Evolutionary conservation across 2,113 vertebrate species (phyloP).

Genomic region (Zosterops hypoxanthus): DNA sequence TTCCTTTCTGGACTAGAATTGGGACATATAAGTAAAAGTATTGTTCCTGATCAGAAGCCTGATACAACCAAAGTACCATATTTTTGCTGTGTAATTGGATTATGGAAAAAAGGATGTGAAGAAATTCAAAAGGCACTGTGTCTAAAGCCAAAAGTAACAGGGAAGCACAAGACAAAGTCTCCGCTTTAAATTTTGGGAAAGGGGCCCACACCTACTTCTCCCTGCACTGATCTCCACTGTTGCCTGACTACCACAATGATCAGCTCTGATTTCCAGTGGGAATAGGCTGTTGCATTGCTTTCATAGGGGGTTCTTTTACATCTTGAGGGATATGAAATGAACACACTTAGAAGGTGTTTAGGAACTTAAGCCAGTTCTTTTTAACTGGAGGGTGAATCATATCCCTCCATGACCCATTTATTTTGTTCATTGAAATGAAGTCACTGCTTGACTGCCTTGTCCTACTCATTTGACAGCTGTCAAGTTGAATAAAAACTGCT

Average conservation of each 20-base stretch:
- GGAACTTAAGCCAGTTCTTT: not conserved
- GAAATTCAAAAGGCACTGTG: not conserved
- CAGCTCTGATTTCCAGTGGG: not conserved
- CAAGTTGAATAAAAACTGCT: conserved; percentile 41
- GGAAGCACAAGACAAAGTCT: not conserved
- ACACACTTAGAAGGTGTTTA: not conserved
- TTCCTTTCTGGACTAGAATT: not conserved
- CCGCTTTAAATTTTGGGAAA: not conserved
- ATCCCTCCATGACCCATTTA: not conserved
- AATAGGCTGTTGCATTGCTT: not conserved
- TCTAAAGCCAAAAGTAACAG: not conserved
- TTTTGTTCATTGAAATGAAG: conserved; percentile 18
- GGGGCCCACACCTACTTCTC: not conserved
- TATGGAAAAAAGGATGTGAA: not conserved
- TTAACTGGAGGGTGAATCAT: not conserved
- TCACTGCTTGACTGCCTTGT: not conserved
- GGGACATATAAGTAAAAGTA: not conserved
- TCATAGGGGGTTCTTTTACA: not conserved
- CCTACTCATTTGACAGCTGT: conserved; percentile 18
- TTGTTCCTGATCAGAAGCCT: not conserved
- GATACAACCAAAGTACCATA: not conserved
- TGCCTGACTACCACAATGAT: rapidly evolving
- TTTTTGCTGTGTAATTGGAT: not conserved
- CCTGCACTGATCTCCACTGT: not conserved
- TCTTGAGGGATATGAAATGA: not conserved